Evolutionary conservation across 2,888 invertebrate species (phyloP), one percentile per base, ranked within the genome.

Genomic region (Steinernema scapterisci): DNA sequence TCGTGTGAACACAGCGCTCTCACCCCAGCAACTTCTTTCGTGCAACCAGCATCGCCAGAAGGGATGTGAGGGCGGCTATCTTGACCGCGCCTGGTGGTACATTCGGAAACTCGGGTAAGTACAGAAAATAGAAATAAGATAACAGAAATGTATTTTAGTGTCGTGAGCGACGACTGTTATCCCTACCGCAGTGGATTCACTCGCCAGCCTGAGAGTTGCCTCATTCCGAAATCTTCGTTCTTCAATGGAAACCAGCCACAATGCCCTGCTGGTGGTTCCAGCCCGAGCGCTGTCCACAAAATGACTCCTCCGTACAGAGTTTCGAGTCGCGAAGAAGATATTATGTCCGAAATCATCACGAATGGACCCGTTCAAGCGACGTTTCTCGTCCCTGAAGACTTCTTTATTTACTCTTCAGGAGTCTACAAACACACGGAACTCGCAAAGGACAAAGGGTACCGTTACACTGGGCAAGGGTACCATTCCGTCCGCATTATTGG

Each of bases 401-500:
- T 97, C 91, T 97, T 94, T 91, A 91, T 93, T 84, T 97, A 97
- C 90, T 91, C 91, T 74, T 91, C 92, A 51, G 96, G 96, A 3
- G 90, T 97, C 73, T 97, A 97, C 89, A 91, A 90, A 1, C 92
- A 83, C 43, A 79, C 81, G 1, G 77, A 81, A n/a, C 54, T 87
- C 0, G 84, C 86, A 0, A 80, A 74, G 19, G 74, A 79, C 45
- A 83, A 84, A 72, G 82, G 82, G 54, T 77, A 76, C 25, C 56
- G 75, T 9, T 80, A 73, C 71, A 77, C 77, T 2, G 82, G 77
- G 75, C 90, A 91, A 70, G 87, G 87, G 43, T 93, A 93, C 83
- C 96, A 96, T 89, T 95, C 95, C 43, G 95, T 97, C 13, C 91
- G 94, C 85, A 92, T 97, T 78, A 89, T 96, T 0, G 96, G 97